Conservation (phyloP, 1,140 invertebrate species). For the Drosophila mayri region DNA sequence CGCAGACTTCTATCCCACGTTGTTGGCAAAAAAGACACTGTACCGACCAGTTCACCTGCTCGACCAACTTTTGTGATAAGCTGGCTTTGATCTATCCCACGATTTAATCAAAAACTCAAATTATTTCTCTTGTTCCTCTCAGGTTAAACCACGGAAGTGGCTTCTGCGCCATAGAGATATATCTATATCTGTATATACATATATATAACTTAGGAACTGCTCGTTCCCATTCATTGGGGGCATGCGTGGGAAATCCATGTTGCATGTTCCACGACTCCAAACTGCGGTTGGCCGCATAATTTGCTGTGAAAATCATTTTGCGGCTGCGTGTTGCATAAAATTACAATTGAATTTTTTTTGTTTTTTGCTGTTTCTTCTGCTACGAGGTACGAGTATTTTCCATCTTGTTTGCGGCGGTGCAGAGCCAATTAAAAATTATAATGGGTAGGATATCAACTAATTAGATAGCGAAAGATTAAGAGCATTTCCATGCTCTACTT, state of each 20-base stretch:
- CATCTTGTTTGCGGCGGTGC: constrained; percentile 37
- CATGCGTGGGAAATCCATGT: constrained; percentile 77
- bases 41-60: constrained; percentile 43
- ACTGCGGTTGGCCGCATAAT: constrained; percentile 79
- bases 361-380: background rate
- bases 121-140: constrained; percentile 36
- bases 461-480: constrained; percentile 49
- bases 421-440: constrained; percentile 68
- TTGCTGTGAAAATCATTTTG: constrained; percentile 80
- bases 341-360: constrained; percentile 67
- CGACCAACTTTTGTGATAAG: constrained; percentile 54
- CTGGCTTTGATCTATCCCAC: constrained; percentile 72
- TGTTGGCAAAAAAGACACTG: constrained; percentile 23
- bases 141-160: constrained; percentile 62
- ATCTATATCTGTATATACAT: constrained; percentile 3
- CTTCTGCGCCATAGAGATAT: constrained; percentile 28
- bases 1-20: constrained; percentile 45
- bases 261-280: constrained; percentile 55
- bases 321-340: constrained; percentile 79
- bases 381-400: constrained; percentile 2
- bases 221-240: constrained; percentile 60
- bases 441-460: constrained; percentile 51
- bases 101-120: constrained; percentile 84
- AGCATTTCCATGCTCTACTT: constrained; percentile 52
- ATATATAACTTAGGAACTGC: constrained; percentile 8